Evolutionary conservation across 1,140 invertebrate genomes (phyloP).

Genomic region (Halictus rubicundus): DNA sequence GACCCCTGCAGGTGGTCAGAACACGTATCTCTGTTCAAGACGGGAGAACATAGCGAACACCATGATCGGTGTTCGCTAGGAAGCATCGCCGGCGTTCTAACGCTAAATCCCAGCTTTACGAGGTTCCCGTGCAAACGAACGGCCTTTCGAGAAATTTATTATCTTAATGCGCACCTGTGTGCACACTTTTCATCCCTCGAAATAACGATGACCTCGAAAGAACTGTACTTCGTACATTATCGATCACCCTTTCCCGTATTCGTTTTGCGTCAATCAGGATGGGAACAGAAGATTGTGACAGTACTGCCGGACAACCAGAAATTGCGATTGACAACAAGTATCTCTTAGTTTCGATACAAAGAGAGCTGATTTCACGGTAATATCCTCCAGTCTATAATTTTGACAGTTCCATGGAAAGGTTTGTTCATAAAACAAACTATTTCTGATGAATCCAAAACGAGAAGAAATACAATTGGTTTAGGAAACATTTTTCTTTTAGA

Average conservation of each 20-base stretch:
- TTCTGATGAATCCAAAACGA: too few relatives aligned
- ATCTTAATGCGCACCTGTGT: constrained; percentile 23
- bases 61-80: constrained; percentile 10
- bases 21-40: constrained; percentile 9
- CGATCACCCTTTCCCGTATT: neutral
- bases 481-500: too few relatives aligned
- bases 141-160: constrained; percentile 31
- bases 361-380: too few relatives aligned
- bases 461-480: too few relatives aligned
- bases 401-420: too few relatives aligned
- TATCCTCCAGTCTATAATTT: too few relatives aligned
- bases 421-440: too few relatives aligned
- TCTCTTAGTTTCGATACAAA: too few relatives aligned
- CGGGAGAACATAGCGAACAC: constrained; percentile 13
- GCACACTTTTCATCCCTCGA: neutral
- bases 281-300: neutral
- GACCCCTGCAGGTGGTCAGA: constrained; percentile 44
- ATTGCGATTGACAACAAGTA: too few relatives aligned
- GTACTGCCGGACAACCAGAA: too few relatives aligned
- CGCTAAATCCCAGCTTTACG: constrained; percentile 44
- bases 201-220: neutral
- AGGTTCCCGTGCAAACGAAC: constrained; percentile 30
- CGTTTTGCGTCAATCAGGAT: neutral
- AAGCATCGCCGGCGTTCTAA: constrained; percentile 40
- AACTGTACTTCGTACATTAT: neutral